Conservation (phyloP, 2,113 vertebrate species). For the Geococcyx californianus region DNA sequence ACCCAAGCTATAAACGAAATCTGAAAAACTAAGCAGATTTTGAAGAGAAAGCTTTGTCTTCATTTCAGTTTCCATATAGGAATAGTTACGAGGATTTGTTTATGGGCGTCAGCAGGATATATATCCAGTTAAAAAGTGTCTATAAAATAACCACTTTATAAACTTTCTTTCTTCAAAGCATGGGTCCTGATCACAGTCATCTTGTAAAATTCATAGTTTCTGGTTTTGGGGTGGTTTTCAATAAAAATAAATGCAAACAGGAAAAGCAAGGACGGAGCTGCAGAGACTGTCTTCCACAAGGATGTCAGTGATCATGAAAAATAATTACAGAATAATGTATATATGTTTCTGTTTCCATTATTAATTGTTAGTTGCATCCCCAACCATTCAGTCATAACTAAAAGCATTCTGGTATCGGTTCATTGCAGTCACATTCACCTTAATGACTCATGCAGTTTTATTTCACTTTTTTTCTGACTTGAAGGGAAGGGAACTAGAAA, state of each 20-base stretch:
- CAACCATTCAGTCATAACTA: neutral
- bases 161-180: neutral
- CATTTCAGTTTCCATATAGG: conserved; percentile 11
- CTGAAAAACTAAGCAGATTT: conserved; percentile 52
- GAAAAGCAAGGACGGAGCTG: neutral
- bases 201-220: neutral
- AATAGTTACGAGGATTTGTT: conserved; percentile 18
- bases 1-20: conserved; percentile 32
- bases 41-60: conserved; percentile 27
- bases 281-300: neutral
- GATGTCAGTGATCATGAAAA: neutral
- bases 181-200: neutral
- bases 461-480: neutral
- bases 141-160: neutral
- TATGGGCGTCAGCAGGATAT: neutral
- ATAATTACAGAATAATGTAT: neutral
- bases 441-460: neutral
- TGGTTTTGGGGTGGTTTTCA: neutral
- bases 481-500: neutral
- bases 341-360: neutral
- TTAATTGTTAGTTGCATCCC: neutral
- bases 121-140: neutral
- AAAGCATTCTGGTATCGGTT: neutral
- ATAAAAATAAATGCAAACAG: neutral
- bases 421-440: neutral